These are phyloP conservation scores for Miniopterus natalensis DNA, from an alignment of 2,113 vertebrate genomes.

Conservation along the genomic window DNA sequence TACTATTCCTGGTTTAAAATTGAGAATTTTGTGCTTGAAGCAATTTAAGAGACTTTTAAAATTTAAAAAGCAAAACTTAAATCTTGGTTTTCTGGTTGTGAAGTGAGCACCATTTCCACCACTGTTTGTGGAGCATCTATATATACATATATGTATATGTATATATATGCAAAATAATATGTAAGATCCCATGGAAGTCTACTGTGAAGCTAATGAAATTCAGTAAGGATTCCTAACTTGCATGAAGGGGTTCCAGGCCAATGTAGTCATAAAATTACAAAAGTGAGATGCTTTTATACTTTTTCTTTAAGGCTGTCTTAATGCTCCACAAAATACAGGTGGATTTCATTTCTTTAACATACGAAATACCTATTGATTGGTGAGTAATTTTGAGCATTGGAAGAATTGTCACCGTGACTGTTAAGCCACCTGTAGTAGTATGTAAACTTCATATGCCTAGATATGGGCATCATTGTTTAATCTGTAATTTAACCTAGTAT, in stretches of 20 bases:
- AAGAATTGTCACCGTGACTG: neutral
- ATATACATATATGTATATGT: neutral
- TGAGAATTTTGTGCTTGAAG: neutral
- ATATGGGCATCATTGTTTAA: neutral
- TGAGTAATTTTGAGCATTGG: neutral
- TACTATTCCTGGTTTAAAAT: neutral
- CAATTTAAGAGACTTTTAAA: neutral
- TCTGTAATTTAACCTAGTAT: conserved; percentile 42
- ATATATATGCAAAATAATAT: neutral
- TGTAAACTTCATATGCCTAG: neutral
- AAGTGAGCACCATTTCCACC: neutral
- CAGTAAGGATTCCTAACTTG: neutral
- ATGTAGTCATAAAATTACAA: conserved; percentile 25
- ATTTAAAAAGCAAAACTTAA: neutral
- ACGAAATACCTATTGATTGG: neutral
- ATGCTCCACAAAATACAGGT: neutral
- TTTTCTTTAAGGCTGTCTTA: neutral
- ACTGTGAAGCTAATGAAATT: neutral
- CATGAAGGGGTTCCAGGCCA: neutral
- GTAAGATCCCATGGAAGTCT: neutral
- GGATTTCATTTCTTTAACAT: neutral
- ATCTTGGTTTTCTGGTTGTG: neutral
- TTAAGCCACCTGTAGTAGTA: neutral
- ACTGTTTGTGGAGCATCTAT: neutral
- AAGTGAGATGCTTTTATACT: neutral